Conservation (phyloP, 2,797 vertebrate species). For the Enteromius radiatus region DNA sequence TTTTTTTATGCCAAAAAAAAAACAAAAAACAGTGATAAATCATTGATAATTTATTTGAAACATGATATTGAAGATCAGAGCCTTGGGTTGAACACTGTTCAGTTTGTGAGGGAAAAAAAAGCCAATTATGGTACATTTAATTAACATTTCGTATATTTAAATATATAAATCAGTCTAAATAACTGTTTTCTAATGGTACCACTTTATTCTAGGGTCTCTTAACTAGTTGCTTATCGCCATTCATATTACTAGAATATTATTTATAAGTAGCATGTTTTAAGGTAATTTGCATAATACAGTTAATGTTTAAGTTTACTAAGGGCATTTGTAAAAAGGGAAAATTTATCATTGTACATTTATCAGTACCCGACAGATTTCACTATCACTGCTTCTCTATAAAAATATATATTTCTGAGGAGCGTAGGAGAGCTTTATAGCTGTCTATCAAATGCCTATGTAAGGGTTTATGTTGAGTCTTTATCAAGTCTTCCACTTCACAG, state of each 20-base stretch:
- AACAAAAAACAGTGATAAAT: background rate
- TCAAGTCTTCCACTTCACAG: slow-evolving; percentile 31
- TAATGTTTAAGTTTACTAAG: background rate
- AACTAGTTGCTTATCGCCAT: no score
- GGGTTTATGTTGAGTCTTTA: slow-evolving; percentile 42
- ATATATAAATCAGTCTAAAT: no score
- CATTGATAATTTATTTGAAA: background rate
- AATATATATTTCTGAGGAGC: background rate
- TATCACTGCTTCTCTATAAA: background rate
- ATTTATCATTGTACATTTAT: background rate
- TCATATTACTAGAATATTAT: no score
- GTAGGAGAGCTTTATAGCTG: background rate
- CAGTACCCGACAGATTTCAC: background rate
- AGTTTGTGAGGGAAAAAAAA: background rate
- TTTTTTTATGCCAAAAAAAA: background rate
- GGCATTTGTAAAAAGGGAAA: background rate
- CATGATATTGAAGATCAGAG: background rate
- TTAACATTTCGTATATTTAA: background rate
- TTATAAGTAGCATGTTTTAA: background rate
- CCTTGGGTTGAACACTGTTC: background rate
- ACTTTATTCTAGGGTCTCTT: no score
- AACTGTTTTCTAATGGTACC: no score
- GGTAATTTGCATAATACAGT: background rate
- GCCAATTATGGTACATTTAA: background rate
- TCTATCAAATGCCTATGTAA: slow-evolving; percentile 12